Conservation (phyloP, 2,888 invertebrate genomes). For the Tetranychus piercei region DNA sequence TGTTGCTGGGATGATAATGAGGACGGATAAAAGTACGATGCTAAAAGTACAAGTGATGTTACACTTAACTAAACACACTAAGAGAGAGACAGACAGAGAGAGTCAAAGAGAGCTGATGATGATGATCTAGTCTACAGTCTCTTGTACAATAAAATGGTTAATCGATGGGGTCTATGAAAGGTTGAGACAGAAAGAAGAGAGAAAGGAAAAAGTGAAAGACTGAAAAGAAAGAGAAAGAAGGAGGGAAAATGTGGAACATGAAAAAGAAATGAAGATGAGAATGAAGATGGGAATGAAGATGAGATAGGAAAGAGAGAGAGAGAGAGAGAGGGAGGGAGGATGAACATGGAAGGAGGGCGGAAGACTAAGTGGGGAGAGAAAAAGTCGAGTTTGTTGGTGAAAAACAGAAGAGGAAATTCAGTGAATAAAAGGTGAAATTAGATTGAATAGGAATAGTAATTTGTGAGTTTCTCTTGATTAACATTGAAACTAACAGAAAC, state of each 20-base stretch:
- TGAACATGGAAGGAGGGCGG: neutral
- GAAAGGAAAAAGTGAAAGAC: too few species aligned
- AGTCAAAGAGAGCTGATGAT: neutral
- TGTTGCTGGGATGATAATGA: too few species aligned
- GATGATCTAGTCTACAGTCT: neutral
- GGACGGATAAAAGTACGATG: too few species aligned
- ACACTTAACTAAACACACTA: neutral
- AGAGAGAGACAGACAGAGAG: neutral
- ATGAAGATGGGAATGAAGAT: neutral
- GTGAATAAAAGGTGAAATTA: neutral
- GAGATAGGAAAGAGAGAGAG: constrained; percentile 27
- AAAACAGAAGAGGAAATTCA: neutral
- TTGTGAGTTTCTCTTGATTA: neutral
- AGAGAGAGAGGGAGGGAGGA: constrained; percentile 3
- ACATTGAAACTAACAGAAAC: too few species aligned
- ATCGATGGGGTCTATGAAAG: constrained; percentile 25
- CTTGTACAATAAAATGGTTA: neutral
- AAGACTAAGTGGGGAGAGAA: neutral
- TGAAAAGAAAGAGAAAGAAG: too few species aligned
- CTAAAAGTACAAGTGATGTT: neutral
- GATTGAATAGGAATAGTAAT: neutral
- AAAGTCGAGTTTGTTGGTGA: neutral
- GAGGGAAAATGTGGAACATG: neutral
- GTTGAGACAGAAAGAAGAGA: constrained; percentile 8
- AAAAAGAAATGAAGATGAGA: neutral